These are phyloP conservation scores for Bombus vancouverensis DNA, from an alignment of 1,140 invertebrate genomes.

Conservation along the genomic window DNA sequence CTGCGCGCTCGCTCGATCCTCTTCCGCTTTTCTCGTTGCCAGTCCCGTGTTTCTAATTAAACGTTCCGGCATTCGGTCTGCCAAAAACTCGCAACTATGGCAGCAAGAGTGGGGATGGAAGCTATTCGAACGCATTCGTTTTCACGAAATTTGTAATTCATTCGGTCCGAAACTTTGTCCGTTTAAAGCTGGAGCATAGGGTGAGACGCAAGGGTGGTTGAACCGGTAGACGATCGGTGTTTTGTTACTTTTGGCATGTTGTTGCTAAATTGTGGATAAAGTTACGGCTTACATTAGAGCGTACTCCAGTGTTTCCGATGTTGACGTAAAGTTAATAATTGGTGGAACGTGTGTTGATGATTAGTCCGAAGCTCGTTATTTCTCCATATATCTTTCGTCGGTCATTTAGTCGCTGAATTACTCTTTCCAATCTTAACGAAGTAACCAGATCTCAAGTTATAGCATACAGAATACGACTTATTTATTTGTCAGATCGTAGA, in stretches of 20 bases:
- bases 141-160: constrained; percentile 30
- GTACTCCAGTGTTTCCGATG: too few relatives aligned
- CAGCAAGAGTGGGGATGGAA: not conserved
- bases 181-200: not conserved
- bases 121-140: constrained; percentile 18
- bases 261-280: not conserved
- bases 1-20: constrained; percentile 57
- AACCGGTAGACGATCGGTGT: not conserved
- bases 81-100: constrained; percentile 51
- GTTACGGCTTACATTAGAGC: not conserved
- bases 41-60: constrained; percentile 77
- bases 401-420: too few relatives aligned
- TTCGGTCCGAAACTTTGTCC: not conserved
- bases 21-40: not conserved
- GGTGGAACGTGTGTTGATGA: too few relatives aligned
- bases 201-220: not conserved
- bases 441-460: too few relatives aligned
- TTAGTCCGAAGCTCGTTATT: too few relatives aligned
- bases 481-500: too few relatives aligned
- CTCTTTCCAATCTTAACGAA: too few relatives aligned
- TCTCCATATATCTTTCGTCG: too few relatives aligned
- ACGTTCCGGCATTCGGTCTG: constrained; percentile 62
- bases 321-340: too few relatives aligned
- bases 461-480: too few relatives aligned
- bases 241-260: not conserved